phyloP scores from a whole-genome alignment of 2,888 invertebrate genomes.

The Ametastegia equiseti region DNA sequence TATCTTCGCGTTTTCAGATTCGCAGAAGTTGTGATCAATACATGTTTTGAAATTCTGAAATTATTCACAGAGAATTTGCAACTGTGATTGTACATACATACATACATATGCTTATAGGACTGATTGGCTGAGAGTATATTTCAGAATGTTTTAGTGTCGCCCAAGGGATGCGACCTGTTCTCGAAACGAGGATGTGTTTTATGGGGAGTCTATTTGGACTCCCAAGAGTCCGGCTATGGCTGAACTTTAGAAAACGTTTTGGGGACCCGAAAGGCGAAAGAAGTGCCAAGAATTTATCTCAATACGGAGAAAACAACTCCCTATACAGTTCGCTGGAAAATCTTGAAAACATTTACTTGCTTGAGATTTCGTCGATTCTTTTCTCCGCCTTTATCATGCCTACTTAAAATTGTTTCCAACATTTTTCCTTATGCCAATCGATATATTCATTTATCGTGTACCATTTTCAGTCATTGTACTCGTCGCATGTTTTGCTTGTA shows the following conservation, averaged over 20 bases:
- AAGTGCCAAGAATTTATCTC: not conserved
- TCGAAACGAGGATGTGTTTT: slow-evolving; percentile 28
- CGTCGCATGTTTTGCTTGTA: too few species aligned
- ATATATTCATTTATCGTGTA: too few species aligned
- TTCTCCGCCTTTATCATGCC: not conserved
- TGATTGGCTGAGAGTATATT: slow-evolving; percentile 24
- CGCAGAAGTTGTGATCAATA: too few species aligned
- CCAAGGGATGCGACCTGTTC: slow-evolving; percentile 31
- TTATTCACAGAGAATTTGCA: not conserved
- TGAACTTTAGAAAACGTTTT: slow-evolving; percentile 27
- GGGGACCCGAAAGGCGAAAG: not conserved
- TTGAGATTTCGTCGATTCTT: not conserved
- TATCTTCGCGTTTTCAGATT: too few species aligned
- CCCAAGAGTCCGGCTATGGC: slow-evolving; percentile 22
- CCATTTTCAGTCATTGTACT: too few species aligned
- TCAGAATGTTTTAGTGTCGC: slow-evolving; percentile 12
- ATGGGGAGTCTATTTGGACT: slow-evolving; percentile 8
- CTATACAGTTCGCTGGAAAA: not conserved
- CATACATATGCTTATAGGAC: too few species aligned
- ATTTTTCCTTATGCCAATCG: too few species aligned
- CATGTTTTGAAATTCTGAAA: not conserved
- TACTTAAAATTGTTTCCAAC: not conserved
- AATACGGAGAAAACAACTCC: not conserved
- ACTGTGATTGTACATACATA: too few species aligned
- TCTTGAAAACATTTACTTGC: not conserved